Conservation (phyloP, 2,113 vertebrate genomes). For the Suricata suricatta region DNA sequence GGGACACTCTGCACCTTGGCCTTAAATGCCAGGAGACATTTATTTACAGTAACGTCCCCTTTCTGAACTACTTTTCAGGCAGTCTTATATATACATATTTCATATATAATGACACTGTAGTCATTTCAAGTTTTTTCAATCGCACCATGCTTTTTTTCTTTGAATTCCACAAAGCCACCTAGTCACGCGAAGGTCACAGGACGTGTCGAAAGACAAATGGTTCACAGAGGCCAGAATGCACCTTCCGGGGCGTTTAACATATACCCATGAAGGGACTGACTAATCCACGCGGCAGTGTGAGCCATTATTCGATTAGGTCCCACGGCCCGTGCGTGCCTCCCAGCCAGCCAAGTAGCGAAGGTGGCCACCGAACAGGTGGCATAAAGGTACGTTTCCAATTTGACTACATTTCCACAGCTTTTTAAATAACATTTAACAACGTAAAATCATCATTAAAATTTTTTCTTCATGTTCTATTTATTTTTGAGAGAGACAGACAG, state of each 20-base stretch:
- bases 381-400: background rate
- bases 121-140: background rate
- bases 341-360: background rate
- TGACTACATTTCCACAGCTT: background rate
- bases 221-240: background rate
- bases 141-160: background rate
- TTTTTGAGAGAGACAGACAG: no score
- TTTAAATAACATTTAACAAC: background rate
- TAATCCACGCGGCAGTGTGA: background rate
- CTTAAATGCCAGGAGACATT: background rate
- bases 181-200: background rate
- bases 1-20: background rate
- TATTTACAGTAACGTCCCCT: background rate
- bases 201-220: background rate
- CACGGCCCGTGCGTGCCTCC: background rate
- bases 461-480: no score
- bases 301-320: background rate
- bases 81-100: background rate
- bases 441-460: background rate
- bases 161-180: background rate
- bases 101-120: background rate
- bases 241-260: constrained; percentile 19
- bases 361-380: constrained; percentile 21
- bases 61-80: background rate
- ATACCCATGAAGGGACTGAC: background rate